Evolutionary conservation across 2,113 vertebrate species (phyloP).

Genomic region (Acanthisitta chloris): DNA sequence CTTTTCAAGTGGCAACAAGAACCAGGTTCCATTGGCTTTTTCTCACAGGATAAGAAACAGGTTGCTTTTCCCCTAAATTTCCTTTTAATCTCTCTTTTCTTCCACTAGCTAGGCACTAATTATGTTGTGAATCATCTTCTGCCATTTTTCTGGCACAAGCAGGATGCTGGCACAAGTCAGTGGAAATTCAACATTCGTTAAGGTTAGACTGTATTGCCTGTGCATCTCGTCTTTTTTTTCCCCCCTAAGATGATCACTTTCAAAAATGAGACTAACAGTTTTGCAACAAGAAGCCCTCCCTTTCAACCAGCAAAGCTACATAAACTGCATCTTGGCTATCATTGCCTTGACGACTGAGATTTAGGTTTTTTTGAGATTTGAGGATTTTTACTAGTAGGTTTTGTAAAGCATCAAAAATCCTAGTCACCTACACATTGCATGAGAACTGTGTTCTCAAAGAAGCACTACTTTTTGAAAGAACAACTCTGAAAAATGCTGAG

Average conservation of each 20-base stretch:
- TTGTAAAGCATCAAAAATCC: neutral
- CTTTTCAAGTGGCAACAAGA: neutral
- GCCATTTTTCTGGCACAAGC: neutral
- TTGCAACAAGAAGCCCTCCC: neutral
- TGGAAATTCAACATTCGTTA: slow-evolving; percentile 16
- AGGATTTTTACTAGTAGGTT: neutral
- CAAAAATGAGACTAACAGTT: neutral
- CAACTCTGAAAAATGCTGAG: neutral
- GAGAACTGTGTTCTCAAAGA: neutral
- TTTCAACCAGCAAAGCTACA: neutral
- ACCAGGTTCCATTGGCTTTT: neutral
- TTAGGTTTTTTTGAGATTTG: neutral
- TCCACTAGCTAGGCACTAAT: neutral
- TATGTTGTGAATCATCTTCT: neutral
- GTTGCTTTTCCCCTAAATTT: neutral
- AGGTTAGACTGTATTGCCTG: neutral
- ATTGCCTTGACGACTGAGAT: neutral
- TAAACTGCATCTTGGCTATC: neutral
- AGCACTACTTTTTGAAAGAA: neutral
- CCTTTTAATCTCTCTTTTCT: neutral
- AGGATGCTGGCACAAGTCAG: neutral
- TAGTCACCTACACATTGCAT: neutral
- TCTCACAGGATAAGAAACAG: neutral
- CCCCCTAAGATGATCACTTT: neutral
- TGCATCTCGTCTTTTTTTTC: neutral